These are phyloP conservation scores for Drosophila orena DNA, from an alignment of 1,140 invertebrate genomes.

Conservation along the genomic window DNA sequence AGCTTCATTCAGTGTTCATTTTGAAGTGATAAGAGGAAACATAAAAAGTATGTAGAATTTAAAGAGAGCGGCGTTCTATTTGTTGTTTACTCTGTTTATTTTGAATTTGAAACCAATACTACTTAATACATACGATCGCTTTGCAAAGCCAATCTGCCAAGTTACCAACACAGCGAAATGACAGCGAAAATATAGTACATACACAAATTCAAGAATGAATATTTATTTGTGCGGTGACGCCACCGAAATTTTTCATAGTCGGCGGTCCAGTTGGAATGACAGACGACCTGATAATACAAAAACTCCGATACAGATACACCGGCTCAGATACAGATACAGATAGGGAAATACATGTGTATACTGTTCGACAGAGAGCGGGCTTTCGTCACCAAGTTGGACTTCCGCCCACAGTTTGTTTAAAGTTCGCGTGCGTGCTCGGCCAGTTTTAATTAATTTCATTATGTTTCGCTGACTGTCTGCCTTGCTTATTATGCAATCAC, in stretches of 20 bases:
- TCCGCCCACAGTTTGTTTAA: constrained; percentile 52
- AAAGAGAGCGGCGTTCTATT: too few relatives aligned
- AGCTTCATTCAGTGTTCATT: background rate
- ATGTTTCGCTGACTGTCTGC: constrained; percentile 32
- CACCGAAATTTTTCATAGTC: constrained; percentile 29
- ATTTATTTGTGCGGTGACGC: constrained; percentile 42
- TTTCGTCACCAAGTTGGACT: constrained; percentile 49
- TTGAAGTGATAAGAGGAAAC: background rate
- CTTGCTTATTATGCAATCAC: constrained; percentile 79
- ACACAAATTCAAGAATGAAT: constrained; percentile 24
- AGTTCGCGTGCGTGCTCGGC: constrained; percentile 50
- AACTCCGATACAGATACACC: constrained; percentile 7
- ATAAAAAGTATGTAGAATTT: background rate
- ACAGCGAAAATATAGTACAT: background rate
- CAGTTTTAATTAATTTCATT: constrained; percentile 68
- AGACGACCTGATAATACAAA: constrained; percentile 28
- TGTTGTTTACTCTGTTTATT: background rate
- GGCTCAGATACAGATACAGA: constrained; percentile 7
- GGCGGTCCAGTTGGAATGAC: constrained; percentile 27
- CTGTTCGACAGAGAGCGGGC: constrained; percentile 5
- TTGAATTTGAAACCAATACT: constrained; percentile 13
- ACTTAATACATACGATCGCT: background rate
- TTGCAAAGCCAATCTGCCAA: constrained; percentile 13
- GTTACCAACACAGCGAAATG: background rate
- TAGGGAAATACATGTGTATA: constrained; percentile 1